A percentile compares a stretch with the other conserved stretches of the same genome.
Evolutionary conservation across 2,888 invertebrate species (phyloP).

Genomic region (Rhingia campestris): DNA sequence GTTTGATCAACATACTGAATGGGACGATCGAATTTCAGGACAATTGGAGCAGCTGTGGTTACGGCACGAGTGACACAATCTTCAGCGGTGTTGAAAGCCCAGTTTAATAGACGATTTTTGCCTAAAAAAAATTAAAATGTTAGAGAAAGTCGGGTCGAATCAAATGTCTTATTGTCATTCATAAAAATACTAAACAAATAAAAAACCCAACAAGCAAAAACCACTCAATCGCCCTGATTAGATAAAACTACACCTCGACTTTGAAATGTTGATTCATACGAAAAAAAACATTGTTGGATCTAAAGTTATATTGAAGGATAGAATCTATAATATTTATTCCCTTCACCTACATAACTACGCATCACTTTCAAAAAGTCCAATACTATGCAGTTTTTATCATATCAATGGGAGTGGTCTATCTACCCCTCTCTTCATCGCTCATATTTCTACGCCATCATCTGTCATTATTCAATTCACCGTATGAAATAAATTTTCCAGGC

Average conservation of each 20-base stretch:
- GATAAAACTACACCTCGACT: constrained; percentile 11
- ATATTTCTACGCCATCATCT: not conserved
- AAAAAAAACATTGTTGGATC: not conserved
- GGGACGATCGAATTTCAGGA: constrained; percentile 84
- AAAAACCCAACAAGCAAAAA: constrained; percentile 14
- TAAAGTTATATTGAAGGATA: not conserved
- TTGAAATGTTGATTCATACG: constrained; percentile 1
- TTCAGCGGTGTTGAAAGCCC: constrained; percentile 88
- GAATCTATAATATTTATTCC: constrained; percentile 14
- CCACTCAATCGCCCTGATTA: constrained; percentile 26
- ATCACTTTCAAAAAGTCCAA: constrained; percentile 77
- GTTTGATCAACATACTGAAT: constrained; percentile 86
- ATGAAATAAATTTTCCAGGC: constrained; percentile 34
- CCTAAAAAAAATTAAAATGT: constrained; percentile 81
- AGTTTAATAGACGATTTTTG: constrained; percentile 86
- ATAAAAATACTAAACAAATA: constrained; percentile 3
- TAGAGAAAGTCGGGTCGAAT: constrained; percentile 39
- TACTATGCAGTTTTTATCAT: constrained; percentile 78
- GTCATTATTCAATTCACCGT: constrained; percentile 48
- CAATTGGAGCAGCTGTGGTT: constrained; percentile 85
- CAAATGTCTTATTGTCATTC: not conserved
- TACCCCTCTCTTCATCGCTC: not conserved
- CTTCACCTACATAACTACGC: constrained; percentile 50
- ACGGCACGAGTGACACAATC: constrained; percentile 86
- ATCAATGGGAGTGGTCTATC: constrained; percentile 19